These are phyloP conservation scores for Copidosoma aretas DNA, from an alignment of 2,888 invertebrate species.

Conservation along the genomic window DNA sequence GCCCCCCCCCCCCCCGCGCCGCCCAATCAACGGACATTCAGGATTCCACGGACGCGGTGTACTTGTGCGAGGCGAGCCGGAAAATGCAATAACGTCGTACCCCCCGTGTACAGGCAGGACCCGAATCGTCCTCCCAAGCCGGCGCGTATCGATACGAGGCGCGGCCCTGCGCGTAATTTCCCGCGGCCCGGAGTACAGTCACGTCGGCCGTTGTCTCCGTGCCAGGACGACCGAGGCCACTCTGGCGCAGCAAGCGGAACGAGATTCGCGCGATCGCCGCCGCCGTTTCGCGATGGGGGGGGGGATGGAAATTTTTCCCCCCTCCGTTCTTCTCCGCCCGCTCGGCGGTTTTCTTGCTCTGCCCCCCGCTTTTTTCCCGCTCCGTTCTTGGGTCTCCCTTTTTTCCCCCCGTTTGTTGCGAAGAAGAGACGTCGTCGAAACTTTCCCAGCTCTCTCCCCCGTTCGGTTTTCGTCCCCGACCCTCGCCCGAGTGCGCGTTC, in stretches of 20 bases:
- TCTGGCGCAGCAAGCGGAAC: background rate
- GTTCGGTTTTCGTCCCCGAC: slow-evolving; percentile 5
- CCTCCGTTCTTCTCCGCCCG: background rate
- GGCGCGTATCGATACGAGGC: background rate
- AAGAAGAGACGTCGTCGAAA: slow-evolving; percentile 4
- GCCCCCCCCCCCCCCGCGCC: too few relatives aligned
- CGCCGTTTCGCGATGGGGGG: background rate
- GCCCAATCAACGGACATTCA: too few relatives aligned
- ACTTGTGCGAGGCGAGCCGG: too few relatives aligned
- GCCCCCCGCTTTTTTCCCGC: background rate
- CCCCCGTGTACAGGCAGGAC: too few relatives aligned
- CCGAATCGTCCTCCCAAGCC: too few relatives aligned
- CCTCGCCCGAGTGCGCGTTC: background rate
- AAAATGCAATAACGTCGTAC: too few relatives aligned
- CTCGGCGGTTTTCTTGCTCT: background rate
- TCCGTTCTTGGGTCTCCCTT: background rate
- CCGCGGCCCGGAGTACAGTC: background rate
- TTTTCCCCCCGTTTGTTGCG: background rate
- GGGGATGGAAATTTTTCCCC: background rate
- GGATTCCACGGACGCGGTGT: too few relatives aligned
- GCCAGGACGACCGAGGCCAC: background rate
- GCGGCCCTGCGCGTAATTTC: background rate
- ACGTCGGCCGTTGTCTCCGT: background rate
- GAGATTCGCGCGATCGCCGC: background rate
- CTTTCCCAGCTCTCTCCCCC: slow-evolving; percentile 7